phyloP scores from a whole-genome alignment of 2,797 vertebrate species.

The Aldrovandia affinis region DNA sequence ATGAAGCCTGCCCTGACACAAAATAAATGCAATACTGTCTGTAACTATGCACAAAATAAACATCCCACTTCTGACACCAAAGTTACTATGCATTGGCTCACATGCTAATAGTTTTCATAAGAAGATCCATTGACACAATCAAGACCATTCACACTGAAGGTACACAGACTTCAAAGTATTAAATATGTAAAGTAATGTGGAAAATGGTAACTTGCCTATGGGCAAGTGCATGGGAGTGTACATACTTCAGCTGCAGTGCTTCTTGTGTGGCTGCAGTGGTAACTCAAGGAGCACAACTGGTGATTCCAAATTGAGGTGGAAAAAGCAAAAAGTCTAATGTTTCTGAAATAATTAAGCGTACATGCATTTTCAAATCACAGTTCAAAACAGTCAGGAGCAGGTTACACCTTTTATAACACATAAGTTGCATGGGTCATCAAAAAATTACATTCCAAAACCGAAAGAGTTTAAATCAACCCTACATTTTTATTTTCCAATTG shows the following conservation, averaged over 20 bases:
- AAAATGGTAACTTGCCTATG: neutral
- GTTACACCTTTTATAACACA: neutral
- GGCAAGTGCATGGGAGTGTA: neutral
- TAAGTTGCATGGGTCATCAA: too few relatives aligned
- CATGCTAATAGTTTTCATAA: neutral
- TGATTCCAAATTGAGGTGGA: neutral
- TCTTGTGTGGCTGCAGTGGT: neutral
- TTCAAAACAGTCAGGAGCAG: neutral
- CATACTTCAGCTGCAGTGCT: neutral
- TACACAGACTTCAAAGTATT: neutral
- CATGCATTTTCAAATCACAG: neutral
- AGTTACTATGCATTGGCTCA: too few relatives aligned
- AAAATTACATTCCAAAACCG: too few relatives aligned
- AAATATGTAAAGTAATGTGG: neutral
- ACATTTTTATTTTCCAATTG: too few relatives aligned
- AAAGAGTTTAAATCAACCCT: too few relatives aligned
- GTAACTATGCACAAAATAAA: neutral
- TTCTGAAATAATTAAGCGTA: constrained; percentile 14
- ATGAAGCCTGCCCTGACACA: neutral
- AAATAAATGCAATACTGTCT: neutral
- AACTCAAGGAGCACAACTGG: neutral
- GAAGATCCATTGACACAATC: neutral
- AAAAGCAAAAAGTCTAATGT: constrained; percentile 73
- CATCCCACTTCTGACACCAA: neutral
- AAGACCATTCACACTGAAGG: neutral